These are phyloP conservation scores for Exephanes ischioxanthus DNA, from an alignment of 2,888 invertebrate genomes.

Conservation along the genomic window DNA sequence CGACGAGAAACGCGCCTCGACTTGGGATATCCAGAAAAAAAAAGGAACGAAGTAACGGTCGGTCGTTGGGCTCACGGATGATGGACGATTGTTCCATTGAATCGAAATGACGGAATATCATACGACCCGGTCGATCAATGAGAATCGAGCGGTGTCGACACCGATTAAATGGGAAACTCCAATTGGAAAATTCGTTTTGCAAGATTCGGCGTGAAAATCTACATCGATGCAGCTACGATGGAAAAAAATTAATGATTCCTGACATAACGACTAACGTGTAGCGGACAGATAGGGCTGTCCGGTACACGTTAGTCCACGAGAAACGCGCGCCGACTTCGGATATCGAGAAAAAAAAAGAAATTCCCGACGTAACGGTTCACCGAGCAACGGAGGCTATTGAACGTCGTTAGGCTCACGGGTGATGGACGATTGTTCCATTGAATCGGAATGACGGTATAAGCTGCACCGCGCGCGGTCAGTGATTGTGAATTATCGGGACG, in stretches of 20 bases:
- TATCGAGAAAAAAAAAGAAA: conserved; percentile 50
- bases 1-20: not conserved
- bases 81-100: conserved; percentile 69
- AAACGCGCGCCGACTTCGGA: not conserved
- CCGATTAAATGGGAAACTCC: not conserved
- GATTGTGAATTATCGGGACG: conserved; percentile 75
- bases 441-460: conserved; percentile 68
- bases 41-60: conserved; percentile 50
- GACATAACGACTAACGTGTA: not conserved
- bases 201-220: not conserved
- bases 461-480: conserved; percentile 60
- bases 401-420: conserved; percentile 69
- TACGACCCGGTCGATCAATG: not conserved
- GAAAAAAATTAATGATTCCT: not conserved
- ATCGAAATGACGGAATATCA: conserved; percentile 44
- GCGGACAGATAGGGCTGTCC: not conserved
- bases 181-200: not conserved
- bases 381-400: conserved; percentile 69
- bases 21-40: not conserved
- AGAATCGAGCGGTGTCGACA: not conserved
- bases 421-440: conserved; percentile 69
- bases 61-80: conserved; percentile 69
- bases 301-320: too few relatives aligned
- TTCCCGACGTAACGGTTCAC: conserved; percentile 60
- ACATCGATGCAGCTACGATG: not conserved